These are phyloP conservation scores for Brachypteracias leptosomus DNA, from an alignment of 2,113 vertebrate species.

Conservation along the genomic window DNA sequence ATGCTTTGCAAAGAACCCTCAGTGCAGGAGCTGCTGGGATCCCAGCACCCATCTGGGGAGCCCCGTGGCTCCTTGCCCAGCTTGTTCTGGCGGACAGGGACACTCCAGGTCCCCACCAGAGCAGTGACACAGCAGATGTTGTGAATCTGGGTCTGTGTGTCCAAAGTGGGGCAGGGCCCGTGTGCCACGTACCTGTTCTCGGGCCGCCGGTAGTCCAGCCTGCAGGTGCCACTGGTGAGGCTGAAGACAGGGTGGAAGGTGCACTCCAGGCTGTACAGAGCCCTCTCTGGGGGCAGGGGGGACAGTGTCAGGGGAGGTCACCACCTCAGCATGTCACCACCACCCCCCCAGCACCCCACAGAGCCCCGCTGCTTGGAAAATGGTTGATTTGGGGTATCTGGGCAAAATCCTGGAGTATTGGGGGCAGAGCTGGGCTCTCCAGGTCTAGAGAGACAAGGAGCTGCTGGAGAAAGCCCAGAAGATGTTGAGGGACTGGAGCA, in stretches of 20 bases:
- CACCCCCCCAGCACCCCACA: accelerated
- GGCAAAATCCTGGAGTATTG: background rate
- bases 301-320: background rate
- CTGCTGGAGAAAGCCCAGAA: background rate
- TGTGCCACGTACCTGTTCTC: constrained; percentile 88
- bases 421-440: background rate
- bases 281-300: constrained; percentile 80
- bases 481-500: background rate
- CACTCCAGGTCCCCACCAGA: background rate
- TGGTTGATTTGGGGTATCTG: accelerated
- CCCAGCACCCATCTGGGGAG: background rate
- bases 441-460: background rate
- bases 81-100: background rate
- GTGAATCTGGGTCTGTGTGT: background rate
- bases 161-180: background rate
- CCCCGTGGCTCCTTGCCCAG: background rate
- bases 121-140: accelerated
- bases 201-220: constrained; percentile 88
- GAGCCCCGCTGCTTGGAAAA: background rate
- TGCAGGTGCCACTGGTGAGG: constrained; percentile 87
- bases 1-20: background rate
- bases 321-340: background rate
- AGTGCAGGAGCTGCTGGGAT: background rate
- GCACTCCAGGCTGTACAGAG: constrained; percentile 94
- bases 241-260: constrained; percentile 94